These are phyloP conservation scores for Poicephalus gulielmi DNA, from an alignment of 2,113 vertebrate species.

Conservation along the genomic window DNA sequence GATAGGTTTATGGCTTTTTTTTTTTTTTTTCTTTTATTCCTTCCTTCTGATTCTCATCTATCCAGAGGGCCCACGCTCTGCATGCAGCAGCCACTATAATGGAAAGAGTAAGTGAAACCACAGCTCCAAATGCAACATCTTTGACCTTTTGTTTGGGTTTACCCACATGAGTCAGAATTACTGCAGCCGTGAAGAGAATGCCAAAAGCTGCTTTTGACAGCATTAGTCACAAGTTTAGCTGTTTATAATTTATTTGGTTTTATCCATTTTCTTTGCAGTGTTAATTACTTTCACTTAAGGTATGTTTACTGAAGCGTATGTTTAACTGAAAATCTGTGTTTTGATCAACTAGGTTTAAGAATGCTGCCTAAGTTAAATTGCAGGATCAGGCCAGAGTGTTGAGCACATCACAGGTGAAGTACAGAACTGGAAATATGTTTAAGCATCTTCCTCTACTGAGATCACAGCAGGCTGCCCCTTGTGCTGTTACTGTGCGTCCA, in stretches of 20 bases:
- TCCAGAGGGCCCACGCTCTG: neutral
- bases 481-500: too few species aligned
- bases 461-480: neutral
- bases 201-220: neutral
- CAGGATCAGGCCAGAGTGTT: neutral
- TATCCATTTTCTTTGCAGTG: neutral
- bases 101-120: slow-evolving; percentile 10
- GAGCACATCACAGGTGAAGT: neutral
- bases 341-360: neutral
- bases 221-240: neutral
- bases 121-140: neutral
- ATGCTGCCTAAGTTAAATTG: neutral
- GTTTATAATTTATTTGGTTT: neutral
- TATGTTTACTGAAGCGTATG: neutral
- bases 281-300: neutral
- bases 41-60: slow-evolving; percentile 12
- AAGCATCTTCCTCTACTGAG: neutral
- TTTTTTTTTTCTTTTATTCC: neutral
- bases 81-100: neutral
- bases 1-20: neutral
- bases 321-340: neutral
- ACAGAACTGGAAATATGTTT: neutral
- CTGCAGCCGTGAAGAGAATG: neutral
- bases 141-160: slow-evolving; percentile 8
- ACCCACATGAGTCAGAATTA: neutral